Conservation (phyloP, 2,888 invertebrate species). For the Machimus rusticus region DNA sequence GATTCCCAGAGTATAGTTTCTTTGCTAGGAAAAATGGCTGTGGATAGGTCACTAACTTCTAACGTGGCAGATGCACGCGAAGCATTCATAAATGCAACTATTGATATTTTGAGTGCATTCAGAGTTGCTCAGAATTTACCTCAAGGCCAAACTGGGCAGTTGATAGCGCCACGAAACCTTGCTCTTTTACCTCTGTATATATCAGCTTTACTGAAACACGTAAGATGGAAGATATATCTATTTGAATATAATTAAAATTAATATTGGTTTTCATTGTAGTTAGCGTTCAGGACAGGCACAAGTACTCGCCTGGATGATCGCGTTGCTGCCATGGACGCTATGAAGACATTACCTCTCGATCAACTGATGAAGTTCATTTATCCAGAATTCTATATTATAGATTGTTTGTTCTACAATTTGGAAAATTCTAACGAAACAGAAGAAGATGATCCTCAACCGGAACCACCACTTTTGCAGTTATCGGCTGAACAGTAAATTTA, state of each 20-base stretch:
- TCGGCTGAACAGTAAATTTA: slow-evolving; percentile 74
- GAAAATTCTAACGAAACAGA: slow-evolving; percentile 57
- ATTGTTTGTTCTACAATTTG: slow-evolving; percentile 69
- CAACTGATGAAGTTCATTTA: slow-evolving; percentile 85
- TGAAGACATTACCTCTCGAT: slow-evolving; percentile 86
- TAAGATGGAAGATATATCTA: slow-evolving; percentile 61
- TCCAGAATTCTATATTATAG: slow-evolving; percentile 91
- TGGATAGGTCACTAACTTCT: slow-evolving; percentile 86
- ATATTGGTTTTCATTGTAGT: slow-evolving; percentile 64
- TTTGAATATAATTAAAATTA: background rate
- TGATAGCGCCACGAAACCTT: slow-evolving; percentile 80
- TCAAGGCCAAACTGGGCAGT: slow-evolving; percentile 66
- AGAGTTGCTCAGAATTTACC: slow-evolving; percentile 72
- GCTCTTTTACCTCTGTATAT: slow-evolving; percentile 88
- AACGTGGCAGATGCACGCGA: slow-evolving; percentile 93
- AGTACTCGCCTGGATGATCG: slow-evolving; percentile 93
- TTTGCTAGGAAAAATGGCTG: slow-evolving; percentile 96
- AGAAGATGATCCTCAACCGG: slow-evolving; percentile 64
- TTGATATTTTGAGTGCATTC: slow-evolving; percentile 85
- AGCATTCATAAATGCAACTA: slow-evolving; percentile 93
- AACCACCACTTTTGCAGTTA: slow-evolving; percentile 83
- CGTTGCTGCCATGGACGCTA: slow-evolving; percentile 89
- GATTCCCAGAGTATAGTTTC: slow-evolving; percentile 95
- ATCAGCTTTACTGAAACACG: slow-evolving; percentile 86
- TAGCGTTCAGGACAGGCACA: slow-evolving; percentile 87